These are phyloP conservation scores for Eupithecia dodoneata DNA, from an alignment of 2,888 invertebrate genomes.

Conservation along the genomic window DNA sequence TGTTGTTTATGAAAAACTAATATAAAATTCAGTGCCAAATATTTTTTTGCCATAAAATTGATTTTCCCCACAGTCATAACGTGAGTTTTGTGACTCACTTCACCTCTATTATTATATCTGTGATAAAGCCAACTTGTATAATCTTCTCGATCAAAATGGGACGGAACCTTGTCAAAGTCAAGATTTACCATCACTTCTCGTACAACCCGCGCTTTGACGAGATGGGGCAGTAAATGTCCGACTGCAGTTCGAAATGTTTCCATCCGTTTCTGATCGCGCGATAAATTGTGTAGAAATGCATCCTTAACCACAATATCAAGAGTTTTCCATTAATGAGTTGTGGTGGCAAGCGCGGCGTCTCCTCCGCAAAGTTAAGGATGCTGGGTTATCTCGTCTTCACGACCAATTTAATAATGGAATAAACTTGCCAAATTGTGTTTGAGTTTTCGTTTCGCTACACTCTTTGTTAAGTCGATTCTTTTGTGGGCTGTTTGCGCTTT, in stretches of 20 bases:
- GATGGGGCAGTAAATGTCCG: background rate
- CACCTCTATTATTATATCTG: too few relatives aligned
- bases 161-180: background rate
- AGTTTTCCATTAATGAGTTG: background rate
- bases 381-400: constrained; percentile 76
- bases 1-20: too few relatives aligned
- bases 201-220: too few relatives aligned
- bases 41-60: too few relatives aligned
- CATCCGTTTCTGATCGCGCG: background rate
- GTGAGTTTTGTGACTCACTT: too few relatives aligned
- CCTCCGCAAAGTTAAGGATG: constrained; percentile 44
- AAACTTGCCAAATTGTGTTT: constrained; percentile 71
- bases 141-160: background rate
- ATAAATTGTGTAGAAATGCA: background rate
- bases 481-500: constrained; percentile 29
- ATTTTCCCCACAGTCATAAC: too few relatives aligned
- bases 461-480: constrained; percentile 47
- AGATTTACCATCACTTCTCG: too few relatives aligned
- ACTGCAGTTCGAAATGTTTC: background rate
- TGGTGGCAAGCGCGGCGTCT: background rate
- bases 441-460: constrained; percentile 62
- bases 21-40: too few relatives aligned
- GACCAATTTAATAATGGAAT: constrained; percentile 81
- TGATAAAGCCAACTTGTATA: background rate
- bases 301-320: background rate